Percentiles rank a stretch among this genome's conserved stretches.
Evolutionary conservation across 2,113 vertebrate genomes (phyloP).

Genomic region (Synodontis membranacea): DNA sequence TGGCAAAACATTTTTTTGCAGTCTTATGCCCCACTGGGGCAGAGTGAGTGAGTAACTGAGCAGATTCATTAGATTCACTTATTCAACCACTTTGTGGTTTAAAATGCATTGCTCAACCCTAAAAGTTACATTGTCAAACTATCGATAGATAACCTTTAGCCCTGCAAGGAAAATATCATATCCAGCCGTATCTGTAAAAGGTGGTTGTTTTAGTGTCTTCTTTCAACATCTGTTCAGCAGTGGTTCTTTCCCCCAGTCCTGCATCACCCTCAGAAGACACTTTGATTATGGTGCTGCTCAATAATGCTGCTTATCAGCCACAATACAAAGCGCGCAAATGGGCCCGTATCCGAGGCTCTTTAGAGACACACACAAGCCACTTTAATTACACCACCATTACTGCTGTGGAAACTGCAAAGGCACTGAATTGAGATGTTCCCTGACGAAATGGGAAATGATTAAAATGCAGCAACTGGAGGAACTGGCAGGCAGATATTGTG

Average conservation of each 20-base stretch:
- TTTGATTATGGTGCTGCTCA: slow-evolving; percentile 36
- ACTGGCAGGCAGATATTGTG: slow-evolving; percentile 22
- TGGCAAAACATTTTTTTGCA: too few relatives aligned
- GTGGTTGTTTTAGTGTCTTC: not conserved
- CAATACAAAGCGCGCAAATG: slow-evolving; percentile 44
- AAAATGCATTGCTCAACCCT: not conserved
- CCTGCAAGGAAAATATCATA: not conserved
- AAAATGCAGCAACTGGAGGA: slow-evolving; percentile 25
- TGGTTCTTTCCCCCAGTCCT: not conserved
- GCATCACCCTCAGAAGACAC: slow-evolving; percentile 31
- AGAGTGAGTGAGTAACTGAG: too few relatives aligned
- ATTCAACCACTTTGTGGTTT: not conserved
- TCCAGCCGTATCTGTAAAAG: not conserved
- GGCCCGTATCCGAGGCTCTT: slow-evolving; percentile 26
- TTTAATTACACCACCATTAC: slow-evolving; percentile 47
- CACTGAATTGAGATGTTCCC: slow-evolving; percentile 45
- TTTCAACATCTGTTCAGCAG: slow-evolving; percentile 18
- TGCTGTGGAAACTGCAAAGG: slow-evolving; percentile 24
- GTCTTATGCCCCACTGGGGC: too few relatives aligned
- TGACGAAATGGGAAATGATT: slow-evolving; percentile 35
- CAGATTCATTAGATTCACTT: too few relatives aligned
- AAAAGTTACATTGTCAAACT: not conserved
- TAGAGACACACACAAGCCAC: slow-evolving; percentile 40
- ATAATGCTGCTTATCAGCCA: slow-evolving; percentile 49
- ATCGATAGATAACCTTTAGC: not conserved